Conservation (phyloP, 92 coral and sea anemone species). For the Porites evermanni region DNA sequence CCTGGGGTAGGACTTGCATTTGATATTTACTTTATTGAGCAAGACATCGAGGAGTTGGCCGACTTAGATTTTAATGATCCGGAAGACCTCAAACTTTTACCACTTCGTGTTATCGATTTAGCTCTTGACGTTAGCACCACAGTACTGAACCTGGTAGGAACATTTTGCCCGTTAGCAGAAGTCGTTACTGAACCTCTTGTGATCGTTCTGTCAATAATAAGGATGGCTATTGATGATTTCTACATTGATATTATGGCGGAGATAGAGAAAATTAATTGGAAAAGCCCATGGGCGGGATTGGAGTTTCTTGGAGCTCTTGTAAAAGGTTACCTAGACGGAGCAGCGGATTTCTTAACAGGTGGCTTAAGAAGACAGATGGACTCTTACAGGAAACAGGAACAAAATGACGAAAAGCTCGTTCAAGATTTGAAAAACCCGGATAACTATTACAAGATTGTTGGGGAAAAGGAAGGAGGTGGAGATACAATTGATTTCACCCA, state of each 20-base stretch:
- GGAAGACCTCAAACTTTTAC: no score
- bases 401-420: conserved; percentile 42
- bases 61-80: no score
- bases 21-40: no score
- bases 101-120: no score
- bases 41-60: no score
- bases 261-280: conserved; percentile 69
- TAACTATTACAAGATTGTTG: conserved; percentile 43
- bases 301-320: conserved; percentile 58
- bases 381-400: conserved; percentile 25
- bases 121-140: no score
- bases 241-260: neutral
- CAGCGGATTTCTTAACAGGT: conserved; percentile 60
- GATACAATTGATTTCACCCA: conserved; percentile 59
- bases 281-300: conserved; percentile 68
- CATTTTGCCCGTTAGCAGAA: no score
- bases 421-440: conserved; percentile 39
- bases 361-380: conserved; percentile 67
- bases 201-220: no score
- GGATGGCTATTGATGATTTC: no score
- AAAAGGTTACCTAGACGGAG: conserved; percentile 57
- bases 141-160: no score
- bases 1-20: no score
- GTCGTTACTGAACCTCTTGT: no score
- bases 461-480: conserved; percentile 37